Evolutionary conservation across 2,113 vertebrate genomes (phyloP).

Genomic region (Ellobius talpinus): DNA sequence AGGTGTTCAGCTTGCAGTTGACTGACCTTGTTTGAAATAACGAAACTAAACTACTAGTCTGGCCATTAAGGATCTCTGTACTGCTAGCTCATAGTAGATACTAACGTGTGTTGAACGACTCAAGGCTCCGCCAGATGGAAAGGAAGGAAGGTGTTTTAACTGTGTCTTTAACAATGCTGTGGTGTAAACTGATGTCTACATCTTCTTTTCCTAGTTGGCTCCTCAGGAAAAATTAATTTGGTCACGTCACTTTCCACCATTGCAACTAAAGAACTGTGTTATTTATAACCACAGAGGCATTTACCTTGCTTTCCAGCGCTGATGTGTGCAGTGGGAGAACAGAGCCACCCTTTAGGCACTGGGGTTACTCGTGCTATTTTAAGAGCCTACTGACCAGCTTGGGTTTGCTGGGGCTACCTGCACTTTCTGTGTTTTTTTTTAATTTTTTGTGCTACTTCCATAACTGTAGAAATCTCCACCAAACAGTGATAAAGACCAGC

Average conservation of each 20-base stretch:
- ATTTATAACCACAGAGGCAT: conserved; percentile 37
- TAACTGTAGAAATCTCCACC: not conserved
- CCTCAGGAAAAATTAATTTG: conserved; percentile 41
- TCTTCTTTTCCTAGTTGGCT: conserved; percentile 5
- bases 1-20: not conserved
- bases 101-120: conserved; percentile 48
- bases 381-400: not conserved
- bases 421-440: not conserved
- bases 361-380: not conserved
- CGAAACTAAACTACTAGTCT: not conserved
- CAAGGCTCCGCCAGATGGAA: not conserved
- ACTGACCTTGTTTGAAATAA: conserved; percentile 45
- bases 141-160: not conserved
- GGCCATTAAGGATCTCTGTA: not conserved
- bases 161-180: not conserved
- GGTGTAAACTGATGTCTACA: not conserved
- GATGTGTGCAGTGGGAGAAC: not conserved
- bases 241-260: conserved; percentile 29
- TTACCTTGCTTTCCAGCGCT: conserved; percentile 18
- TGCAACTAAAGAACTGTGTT: conserved; percentile 8
- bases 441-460: conserved; percentile 6
- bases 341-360: not conserved
- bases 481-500: conserved; percentile 9
- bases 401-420: conserved; percentile 4
- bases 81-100: not conserved